Percentiles rank a stretch among this genome's conserved stretches.
phyloP scores from a whole-genome alignment of 2,888 invertebrate genomes.

The Himalopsyche japonica region DNA sequence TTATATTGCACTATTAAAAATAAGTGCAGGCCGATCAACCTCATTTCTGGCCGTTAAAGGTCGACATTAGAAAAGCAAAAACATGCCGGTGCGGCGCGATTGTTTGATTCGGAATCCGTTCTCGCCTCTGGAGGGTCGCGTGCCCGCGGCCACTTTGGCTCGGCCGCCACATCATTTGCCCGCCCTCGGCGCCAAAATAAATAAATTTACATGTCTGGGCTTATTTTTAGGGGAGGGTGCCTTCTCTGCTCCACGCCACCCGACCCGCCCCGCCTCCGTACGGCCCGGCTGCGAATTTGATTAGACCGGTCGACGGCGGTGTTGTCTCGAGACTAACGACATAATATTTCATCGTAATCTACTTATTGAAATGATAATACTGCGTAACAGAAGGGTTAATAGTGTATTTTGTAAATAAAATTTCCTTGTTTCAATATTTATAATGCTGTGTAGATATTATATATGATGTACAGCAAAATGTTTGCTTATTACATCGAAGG shows the following conservation, averaged over 20 bases:
- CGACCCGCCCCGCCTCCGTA: not conserved
- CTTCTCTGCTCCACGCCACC: not conserved
- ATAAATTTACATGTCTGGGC: conserved; percentile 27
- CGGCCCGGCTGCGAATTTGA: not conserved
- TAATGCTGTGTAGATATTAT: not conserved
- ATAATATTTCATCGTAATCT: not conserved
- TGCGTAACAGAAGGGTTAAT: not conserved
- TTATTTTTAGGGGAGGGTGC: not conserved
- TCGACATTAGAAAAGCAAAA: not conserved
- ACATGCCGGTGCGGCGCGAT: not conserved
- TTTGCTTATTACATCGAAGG: too few species aligned
- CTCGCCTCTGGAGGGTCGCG: conserved; percentile 11
- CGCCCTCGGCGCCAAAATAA: conserved; percentile 33
- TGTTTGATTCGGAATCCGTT: not conserved
- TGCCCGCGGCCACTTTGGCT: conserved; percentile 18
- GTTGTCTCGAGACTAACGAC: not conserved
- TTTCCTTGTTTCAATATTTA: not conserved
- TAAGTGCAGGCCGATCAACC: not conserved
- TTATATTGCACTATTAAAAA: too few species aligned
- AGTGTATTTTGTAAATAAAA: not conserved
- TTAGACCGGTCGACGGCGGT: not conserved
- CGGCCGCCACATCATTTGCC: conserved; percentile 4
- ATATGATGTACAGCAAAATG: too few species aligned
- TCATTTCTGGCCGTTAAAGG: not conserved
- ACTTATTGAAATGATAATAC: not conserved